Percentiles rank a stretch among this genome's conserved stretches.
These are phyloP conservation scores for Paracyclopina nana DNA, from an alignment of 1,140 invertebrate species.

Conservation along the genomic window DNA sequence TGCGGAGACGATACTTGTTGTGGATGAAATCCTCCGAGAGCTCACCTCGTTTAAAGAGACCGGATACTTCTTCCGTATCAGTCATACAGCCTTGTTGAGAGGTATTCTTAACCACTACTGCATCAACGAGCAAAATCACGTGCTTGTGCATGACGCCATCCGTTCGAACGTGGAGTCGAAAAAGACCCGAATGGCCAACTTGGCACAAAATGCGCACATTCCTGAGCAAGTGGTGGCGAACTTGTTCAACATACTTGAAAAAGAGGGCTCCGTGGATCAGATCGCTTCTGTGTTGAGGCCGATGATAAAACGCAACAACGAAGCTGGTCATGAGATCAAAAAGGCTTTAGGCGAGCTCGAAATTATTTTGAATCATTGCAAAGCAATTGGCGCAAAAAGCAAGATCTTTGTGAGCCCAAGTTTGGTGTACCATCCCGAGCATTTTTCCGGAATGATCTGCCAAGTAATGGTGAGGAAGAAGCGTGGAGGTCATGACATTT, in stretches of 20 bases:
- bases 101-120: constrained; percentile 58
- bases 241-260: not conserved
- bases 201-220: no score
- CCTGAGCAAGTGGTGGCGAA: not conserved
- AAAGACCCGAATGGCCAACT: no score
- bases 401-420: not conserved
- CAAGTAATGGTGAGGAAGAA: constrained; percentile 3
- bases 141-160: constrained; percentile 29
- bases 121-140: constrained; percentile 47
- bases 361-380: not conserved
- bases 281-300: not conserved
- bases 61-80: constrained; percentile 52
- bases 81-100: constrained; percentile 56
- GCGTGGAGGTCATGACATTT: not conserved
- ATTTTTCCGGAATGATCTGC: constrained; percentile 9
- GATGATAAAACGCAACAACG: not conserved
- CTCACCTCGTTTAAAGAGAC: constrained; percentile 42
- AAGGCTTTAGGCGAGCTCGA: constrained; percentile 2
- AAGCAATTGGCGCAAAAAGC: not conserved
- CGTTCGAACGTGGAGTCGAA: no score
- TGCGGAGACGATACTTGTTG: constrained; percentile 57
- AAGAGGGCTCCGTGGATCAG: not conserved
- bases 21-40: constrained; percentile 51
- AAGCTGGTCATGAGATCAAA: not conserved
- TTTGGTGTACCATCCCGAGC: constrained; percentile 4